These are phyloP conservation scores for Prinia subflava DNA, from an alignment of 2,113 vertebrate genomes.

Conservation along the genomic window DNA sequence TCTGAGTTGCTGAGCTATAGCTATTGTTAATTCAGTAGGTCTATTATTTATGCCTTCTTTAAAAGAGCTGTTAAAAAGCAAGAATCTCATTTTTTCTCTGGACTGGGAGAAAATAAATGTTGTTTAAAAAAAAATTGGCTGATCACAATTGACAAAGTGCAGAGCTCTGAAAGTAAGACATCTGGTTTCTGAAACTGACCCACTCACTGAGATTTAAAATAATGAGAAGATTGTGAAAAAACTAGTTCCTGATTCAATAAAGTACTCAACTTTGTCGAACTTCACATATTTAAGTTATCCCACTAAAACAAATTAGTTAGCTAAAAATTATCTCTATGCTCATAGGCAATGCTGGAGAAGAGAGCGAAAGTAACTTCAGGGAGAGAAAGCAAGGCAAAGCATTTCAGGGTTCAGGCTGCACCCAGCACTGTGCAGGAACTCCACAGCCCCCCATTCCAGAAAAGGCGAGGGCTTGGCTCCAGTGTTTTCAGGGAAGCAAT, in stretches of 20 bases:
- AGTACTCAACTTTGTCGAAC: neutral
- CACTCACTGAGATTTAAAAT: conserved; percentile 20
- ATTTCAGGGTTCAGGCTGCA: neutral
- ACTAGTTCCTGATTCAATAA: neutral
- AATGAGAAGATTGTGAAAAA: conserved; percentile 39
- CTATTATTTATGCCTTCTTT: neutral
- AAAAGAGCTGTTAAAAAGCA: neutral
- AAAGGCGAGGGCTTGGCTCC: neutral
- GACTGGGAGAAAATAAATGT: neutral
- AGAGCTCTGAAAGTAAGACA: conserved; percentile 36
- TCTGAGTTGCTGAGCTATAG: neutral
- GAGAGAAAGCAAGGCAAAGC: neutral
- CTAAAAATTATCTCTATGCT: neutral
- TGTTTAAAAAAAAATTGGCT: neutral
- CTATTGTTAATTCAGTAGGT: neutral
- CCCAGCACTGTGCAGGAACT: neutral
- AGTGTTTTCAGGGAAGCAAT: neutral
- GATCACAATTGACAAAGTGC: conserved; percentile 34
- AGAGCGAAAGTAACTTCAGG: neutral
- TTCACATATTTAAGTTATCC: neutral
- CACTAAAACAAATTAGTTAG: neutral
- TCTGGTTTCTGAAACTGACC: conserved; percentile 51
- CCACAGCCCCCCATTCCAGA: neutral
- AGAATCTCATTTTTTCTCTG: neutral
- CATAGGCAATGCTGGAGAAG: neutral